Percentiles rank a stretch among this genome's conserved stretches.
Conservation (phyloP, 2,888 invertebrate species). For the Thalpophila matura region DNA sequence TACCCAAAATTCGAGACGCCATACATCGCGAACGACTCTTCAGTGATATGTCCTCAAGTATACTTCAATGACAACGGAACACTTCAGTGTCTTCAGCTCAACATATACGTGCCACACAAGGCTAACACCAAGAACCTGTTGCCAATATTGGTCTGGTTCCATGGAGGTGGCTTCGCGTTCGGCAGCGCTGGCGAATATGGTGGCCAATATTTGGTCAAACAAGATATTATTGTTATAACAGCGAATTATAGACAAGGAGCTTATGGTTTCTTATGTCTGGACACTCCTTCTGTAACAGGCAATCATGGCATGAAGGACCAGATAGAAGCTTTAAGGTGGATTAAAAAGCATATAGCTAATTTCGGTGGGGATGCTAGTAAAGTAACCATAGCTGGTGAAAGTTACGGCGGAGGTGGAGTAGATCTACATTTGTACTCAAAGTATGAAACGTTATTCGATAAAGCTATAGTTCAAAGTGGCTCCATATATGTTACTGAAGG, state of each 20-base stretch:
- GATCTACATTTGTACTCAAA: conserved; percentile 75
- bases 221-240: conserved; percentile 72
- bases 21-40: conserved; percentile 71
- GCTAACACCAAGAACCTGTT: conserved; percentile 54
- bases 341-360: conserved; percentile 73
- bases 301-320: conserved; percentile 82
- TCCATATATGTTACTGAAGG: conserved; percentile 66
- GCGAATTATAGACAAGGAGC: conserved; percentile 79
- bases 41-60: conserved; percentile 72
- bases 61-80: conserved; percentile 56
- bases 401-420: conserved; percentile 77
- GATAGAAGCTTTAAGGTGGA: conserved; percentile 75
- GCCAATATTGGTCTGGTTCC: conserved; percentile 81
- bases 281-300: conserved; percentile 71
- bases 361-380: conserved; percentile 77
- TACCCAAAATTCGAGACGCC: conserved; percentile 66
- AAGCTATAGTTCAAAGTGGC: conserved; percentile 77
- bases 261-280: conserved; percentile 81
- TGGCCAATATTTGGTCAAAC: conserved; percentile 71
- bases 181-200: conserved; percentile 76
- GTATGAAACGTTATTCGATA: conserved; percentile 71
- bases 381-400: conserved; percentile 80
- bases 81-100: conserved; percentile 71
- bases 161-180: conserved; percentile 78
- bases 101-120: conserved; percentile 69